phyloP scores from a whole-genome alignment of 1,140 invertebrate species.

The Eueides isabella region DNA sequence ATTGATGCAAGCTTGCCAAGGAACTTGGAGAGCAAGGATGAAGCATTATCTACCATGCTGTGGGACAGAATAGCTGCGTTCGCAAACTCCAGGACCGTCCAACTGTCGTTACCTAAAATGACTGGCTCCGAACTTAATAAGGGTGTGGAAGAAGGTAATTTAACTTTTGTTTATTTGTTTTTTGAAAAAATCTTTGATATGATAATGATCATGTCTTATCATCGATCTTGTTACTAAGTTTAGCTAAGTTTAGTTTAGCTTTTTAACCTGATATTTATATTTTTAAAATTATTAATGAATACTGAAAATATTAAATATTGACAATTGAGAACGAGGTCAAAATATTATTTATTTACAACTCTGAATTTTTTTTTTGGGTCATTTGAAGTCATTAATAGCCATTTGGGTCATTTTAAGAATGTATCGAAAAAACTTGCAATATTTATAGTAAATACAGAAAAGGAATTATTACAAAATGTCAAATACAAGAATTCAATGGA shows the following conservation, averaged over 20 bases:
- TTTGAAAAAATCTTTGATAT: background rate
- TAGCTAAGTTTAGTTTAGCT: no score
- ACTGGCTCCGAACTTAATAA: conserved; percentile 86
- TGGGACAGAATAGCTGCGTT: conserved; percentile 87
- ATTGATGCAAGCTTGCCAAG: conserved; percentile 86
- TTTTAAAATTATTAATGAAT: no score
- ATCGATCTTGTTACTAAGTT: no score
- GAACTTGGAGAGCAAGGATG: conserved; percentile 84
- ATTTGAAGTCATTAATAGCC: no score
- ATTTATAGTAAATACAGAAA: no score
- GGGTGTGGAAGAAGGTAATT: conserved; percentile 88
- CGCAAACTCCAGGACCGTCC: conserved; percentile 88
- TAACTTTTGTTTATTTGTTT: background rate
- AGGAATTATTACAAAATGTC: background rate
- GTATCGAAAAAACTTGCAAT: no score
- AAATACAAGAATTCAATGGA: background rate
- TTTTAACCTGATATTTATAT: no score
- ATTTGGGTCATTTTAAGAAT: no score
- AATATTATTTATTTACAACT: no score
- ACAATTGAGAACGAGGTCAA: no score
- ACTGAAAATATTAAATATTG: no score
- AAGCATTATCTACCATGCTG: conserved; percentile 86
- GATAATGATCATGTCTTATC: background rate
- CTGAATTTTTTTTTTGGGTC: no score
- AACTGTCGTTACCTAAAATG: conserved; percentile 88